Base-by-base conservation (phyloP, 2,888 invertebrate species). In the Latrodectus elegans region DNA sequence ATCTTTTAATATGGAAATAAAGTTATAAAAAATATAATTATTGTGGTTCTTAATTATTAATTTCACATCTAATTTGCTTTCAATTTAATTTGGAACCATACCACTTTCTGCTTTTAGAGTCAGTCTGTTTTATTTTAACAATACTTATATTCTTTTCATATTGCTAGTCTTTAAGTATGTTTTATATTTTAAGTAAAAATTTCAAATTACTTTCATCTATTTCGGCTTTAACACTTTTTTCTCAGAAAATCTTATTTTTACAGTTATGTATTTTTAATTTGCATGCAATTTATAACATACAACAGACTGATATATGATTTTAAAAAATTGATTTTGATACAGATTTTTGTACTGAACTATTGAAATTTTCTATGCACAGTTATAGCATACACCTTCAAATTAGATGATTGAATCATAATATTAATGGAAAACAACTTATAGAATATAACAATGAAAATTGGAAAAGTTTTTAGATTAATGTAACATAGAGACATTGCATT, bases 21-120 rank as follows among this genome's bases (percentile, higher is more conserved):
- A 86, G 71, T 78, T 76, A 76, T 72, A 70, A 79, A 51, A 75
- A 79, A 79, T 73, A 65, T 73, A 64, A 10, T 52, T 38, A 26
- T 64, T 55, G 71, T 12, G 70, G 60, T 60, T 70, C 11, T 53
- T 75, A 49, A 51, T 80, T 64, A 49, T 80, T 80, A 64, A 60
- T 70, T 11, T 26, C 67, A 67, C 71, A 60, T 75, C 53, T 10
- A n/a, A 51, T 73, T 65, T 51, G 8, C 11, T 17, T 49, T 15
- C n/a, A 17, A 49, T 26, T 73, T n/a, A 53, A 22, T 51, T 55
- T 70, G 71, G 86, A 81, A 80, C 86, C 80, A 77, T 76, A 72
- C 86, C 86, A 86, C 55, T 86, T 86, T 86, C 86, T 86, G 86
- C 81, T 74, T 80, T 22, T 85, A 81, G 81, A 77, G 81, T 81